Evolutionary conservation across 2,888 invertebrate genomes (phyloP).

Genomic region (Eupithecia dodoneata): DNA sequence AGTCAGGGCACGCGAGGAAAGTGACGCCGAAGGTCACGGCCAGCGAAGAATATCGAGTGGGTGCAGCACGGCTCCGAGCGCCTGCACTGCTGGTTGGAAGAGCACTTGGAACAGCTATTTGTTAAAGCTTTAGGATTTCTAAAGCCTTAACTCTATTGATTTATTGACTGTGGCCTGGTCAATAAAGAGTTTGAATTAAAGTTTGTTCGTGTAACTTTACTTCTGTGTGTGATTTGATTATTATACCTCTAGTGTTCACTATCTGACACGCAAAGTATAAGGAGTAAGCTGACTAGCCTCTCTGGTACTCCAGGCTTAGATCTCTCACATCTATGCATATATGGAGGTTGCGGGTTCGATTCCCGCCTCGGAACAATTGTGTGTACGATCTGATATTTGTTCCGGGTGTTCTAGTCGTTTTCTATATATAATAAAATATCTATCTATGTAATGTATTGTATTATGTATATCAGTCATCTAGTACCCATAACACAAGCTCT

Average conservation of each 20-base stretch:
- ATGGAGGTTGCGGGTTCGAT: too few species aligned
- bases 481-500: too few species aligned
- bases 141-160: too few species aligned
- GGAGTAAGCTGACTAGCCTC: neutral
- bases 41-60: slow-evolving; percentile 61
- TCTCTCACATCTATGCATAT: neutral
- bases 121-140: too few species aligned
- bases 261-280: neutral
- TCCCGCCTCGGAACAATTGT: too few species aligned
- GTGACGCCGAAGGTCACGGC: slow-evolving; percentile 71
- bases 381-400: too few species aligned
- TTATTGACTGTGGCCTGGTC: neutral
- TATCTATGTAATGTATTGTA: too few species aligned
- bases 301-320: neutral
- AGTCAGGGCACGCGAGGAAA: slow-evolving; percentile 68
- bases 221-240: neutral
- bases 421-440: too few species aligned
- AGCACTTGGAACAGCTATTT: too few species aligned
- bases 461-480: too few species aligned
- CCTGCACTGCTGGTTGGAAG: too few species aligned
- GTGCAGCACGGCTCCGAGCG: slow-evolving; percentile 13
- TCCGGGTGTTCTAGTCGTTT: too few species aligned
- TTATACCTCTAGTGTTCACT: neutral
- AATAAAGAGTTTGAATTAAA: neutral
- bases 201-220: neutral